phyloP scores from a whole-genome alignment of 2,797 vertebrate species.

The Tapera naevia region DNA sequence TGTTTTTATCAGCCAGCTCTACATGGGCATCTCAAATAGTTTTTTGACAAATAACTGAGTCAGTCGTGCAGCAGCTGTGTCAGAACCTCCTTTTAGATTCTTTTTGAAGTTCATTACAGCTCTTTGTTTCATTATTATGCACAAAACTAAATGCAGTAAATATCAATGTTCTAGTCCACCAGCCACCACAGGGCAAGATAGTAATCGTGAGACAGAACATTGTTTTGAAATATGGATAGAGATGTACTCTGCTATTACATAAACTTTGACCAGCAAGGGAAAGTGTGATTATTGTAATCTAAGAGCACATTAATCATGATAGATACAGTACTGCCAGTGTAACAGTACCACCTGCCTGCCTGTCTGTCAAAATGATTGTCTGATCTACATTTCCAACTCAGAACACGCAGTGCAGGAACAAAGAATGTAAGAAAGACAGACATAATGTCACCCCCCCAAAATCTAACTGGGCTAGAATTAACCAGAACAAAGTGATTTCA shows the following conservation, averaged over 20 bases:
- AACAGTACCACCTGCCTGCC: constrained; percentile 43
- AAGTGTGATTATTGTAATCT: not conserved
- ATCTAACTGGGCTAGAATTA: constrained; percentile 15
- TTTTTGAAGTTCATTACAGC: not conserved
- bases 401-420: not conserved
- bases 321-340: not conserved
- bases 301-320: not conserved
- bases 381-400: not conserved
- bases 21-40: not conserved
- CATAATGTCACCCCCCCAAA: not conserved
- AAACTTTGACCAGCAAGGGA: not conserved
- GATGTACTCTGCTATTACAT: not conserved
- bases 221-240: not conserved
- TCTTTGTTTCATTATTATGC: not conserved
- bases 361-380: constrained; percentile 45
- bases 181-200: not conserved
- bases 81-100: not conserved
- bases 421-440: constrained; percentile 34
- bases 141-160: not conserved
- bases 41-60: not conserved
- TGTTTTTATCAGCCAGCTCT: not conserved
- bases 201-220: not conserved
- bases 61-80: not conserved
- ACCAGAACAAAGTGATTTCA: constrained; percentile 34
- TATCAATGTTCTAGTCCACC: not conserved